Evolutionary conservation across 2,797 vertebrate genomes (phyloP).

Genomic region (Megaceryle alcyon): DNA sequence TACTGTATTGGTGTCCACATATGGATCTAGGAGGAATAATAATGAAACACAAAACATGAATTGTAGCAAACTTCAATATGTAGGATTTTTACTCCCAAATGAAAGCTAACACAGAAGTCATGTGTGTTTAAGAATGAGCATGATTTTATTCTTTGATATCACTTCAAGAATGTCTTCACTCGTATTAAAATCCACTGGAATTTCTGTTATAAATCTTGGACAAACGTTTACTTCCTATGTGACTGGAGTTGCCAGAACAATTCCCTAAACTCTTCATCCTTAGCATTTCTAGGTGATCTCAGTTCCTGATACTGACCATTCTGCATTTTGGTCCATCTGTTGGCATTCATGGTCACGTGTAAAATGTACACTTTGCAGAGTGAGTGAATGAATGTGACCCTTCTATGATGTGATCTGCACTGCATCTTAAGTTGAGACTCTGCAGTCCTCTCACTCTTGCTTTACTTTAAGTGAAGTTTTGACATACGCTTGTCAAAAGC

Average conservation of each 20-base stretch:
- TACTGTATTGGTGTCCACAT: background rate
- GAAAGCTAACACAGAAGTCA: background rate
- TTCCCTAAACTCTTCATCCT: background rate
- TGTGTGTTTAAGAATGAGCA: background rate
- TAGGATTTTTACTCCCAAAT: background rate
- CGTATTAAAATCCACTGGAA: background rate
- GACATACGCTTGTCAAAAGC: background rate
- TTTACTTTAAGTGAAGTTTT: background rate
- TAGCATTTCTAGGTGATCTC: background rate
- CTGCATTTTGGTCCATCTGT: background rate
- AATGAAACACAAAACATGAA: background rate
- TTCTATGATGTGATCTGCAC: background rate
- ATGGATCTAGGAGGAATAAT: background rate
- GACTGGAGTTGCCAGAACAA: background rate
- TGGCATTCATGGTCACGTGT: fast-evolving
- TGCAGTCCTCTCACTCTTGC: background rate
- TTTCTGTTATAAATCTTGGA: background rate
- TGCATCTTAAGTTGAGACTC: background rate
- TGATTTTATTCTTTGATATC: background rate
- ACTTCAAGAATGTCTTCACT: background rate
- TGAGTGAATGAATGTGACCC: fast-evolving
- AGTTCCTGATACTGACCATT: background rate
- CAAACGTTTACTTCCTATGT: background rate
- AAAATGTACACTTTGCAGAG: fast-evolving
- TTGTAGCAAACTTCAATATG: background rate